Base-by-base conservation (phyloP, 2,888 invertebrate species). In the Matsumyia berberina region DNA sequence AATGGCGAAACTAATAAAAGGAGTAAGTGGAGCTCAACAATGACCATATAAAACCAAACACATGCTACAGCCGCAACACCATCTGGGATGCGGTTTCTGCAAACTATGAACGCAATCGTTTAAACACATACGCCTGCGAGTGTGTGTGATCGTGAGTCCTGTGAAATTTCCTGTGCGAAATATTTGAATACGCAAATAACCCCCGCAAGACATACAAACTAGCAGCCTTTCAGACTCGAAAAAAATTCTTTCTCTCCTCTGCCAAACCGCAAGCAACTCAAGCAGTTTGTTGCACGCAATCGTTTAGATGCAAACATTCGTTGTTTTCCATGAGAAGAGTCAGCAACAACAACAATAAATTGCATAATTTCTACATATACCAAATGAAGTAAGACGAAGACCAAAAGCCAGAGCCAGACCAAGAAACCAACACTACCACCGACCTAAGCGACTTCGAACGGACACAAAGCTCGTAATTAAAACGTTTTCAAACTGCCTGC, bases 401-500 rank as follows among this genome's bases (percentile, higher is more conserved):
- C n/a, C n/a, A n/a, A n/a, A n/a, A n/a, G n/a, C n/a, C n/a, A n/a
- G n/a, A 44, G n/a, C 35, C 35, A 60, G 33, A 51, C 15, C 49
- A 42, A 70, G 19, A 35, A 31, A 67, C 35, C 17, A 53, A 24
- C 11, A 31, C 46, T 19, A 39, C 33, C 7, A 49, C 57, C 44
- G 24, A 11, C 44, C n/a, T n/a, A 12, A n/a, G 11, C 11, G 24
- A 74, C 57, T 46, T 19, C 69, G 42, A 39, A 58, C 70, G 44
- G 77, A 57, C 51, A 42, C 15, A 53, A 67, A 42, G 66, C 42
- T 66, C 64, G 70, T 70, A 82, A 82, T 82, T 82, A 82, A 82
- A 82, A 82, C 70, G 82, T 78, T 78, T 44, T 51, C 53, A 82
- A 82, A 78, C 66, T 46, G 82, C 82, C 82, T 72, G 78, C 82